These are phyloP conservation scores for Butastur rufipennis DNA, from an alignment of 2,113 vertebrate species.

Conservation along the genomic window DNA sequence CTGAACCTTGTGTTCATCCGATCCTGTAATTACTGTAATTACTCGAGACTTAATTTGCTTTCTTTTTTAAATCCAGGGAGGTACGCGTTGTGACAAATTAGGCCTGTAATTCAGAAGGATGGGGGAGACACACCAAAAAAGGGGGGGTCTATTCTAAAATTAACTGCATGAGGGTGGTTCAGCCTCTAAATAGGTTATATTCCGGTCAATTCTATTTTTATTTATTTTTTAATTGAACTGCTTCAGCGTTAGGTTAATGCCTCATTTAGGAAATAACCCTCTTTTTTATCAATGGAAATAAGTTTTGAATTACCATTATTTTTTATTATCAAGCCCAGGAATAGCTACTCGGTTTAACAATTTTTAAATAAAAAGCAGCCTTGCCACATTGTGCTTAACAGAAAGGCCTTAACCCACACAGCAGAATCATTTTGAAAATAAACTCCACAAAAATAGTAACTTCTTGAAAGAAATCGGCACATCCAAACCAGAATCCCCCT, in stretches of 20 bases:
- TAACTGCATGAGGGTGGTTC: not conserved
- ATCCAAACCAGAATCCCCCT: not conserved
- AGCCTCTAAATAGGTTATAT: not conserved
- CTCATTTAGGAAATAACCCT: not conserved
- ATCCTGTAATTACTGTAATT: constrained; percentile 19
- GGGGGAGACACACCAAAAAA: not conserved
- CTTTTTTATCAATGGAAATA: not conserved
- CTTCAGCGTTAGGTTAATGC: not conserved
- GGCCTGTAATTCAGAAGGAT: not conserved
- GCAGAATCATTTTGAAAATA: not conserved
- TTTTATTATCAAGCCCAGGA: not conserved
- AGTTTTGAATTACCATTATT: not conserved
- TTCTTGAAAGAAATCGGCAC: not conserved
- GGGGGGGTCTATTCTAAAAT: not conserved
- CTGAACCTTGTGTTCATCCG: not conserved
- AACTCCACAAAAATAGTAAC: not conserved
- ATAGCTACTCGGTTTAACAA: not conserved
- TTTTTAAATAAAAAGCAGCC: not conserved
- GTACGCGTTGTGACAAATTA: not conserved
- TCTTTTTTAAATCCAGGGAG: constrained; percentile 20
- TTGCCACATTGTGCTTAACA: not conserved
- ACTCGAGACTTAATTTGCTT: not conserved
- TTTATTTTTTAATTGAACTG: not conserved
- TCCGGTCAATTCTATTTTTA: not conserved
- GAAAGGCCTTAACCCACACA: not conserved